Base-by-base conservation (phyloP, 23 tunicate species). In the Botrylloides violaceus region DNA sequence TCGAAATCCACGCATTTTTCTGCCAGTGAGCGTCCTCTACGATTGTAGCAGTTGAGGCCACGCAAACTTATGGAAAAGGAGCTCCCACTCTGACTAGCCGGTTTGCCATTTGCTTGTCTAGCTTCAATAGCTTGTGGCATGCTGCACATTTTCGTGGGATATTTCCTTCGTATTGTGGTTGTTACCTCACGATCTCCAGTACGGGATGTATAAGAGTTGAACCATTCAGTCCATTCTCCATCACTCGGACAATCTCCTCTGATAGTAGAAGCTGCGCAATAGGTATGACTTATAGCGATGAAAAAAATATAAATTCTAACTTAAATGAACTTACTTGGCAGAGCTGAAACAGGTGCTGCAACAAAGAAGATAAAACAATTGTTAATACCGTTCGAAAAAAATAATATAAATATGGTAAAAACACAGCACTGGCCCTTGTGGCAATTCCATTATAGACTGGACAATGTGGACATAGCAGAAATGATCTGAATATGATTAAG, bases 1-100 rank as follows among this genome's bases (percentile, higher is more conserved):
- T 43, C 53, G 53, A 43, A 43, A 43, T 43, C 53, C 53, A 43
- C 53, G 53, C 53, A 43, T 43, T 43, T 43, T 43, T 43, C 53
- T 7, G 9, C 53, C 12, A 7, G 12, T 15, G 53, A 43, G 53
- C 53, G 9, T 43, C 53, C 15, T 43, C 53, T 43, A 15, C 53
- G 53, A 15, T 43, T 43, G 53, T 43, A 43, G 53, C 53, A 43
- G 15, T 9, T 43, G 9, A 43, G 53, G 9, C 53, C 53, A 7
- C 53, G 53, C 9, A 43, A 15, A 43, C 53, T 43, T 7, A 43
- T 43, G 9, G 53, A 43, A 43, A 43, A 43, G 12, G 53, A 15
- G 53, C 53, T 43, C 12, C 53, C 53, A 15, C 53, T 43, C 53
- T 43, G 53, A 7, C 53, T 15, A 43, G 53, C 53, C 53, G 53